These are phyloP conservation scores for Villa cingulata DNA, from an alignment of 2,888 invertebrate species.

Conservation along the genomic window DNA sequence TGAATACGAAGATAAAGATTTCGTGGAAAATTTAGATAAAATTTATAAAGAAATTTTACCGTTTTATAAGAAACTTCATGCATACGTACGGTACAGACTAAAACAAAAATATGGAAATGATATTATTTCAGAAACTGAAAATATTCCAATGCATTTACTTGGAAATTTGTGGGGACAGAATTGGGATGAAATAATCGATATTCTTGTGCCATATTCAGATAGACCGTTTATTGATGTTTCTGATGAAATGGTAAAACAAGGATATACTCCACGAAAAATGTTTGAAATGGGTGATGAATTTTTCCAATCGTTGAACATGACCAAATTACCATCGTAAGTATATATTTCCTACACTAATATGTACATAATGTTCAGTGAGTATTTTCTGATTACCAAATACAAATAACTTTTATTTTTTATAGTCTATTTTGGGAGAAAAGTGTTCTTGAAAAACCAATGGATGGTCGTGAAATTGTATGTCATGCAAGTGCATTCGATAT, in stretches of 20 bases:
- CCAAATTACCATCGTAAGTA: constrained; percentile 9
- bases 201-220: constrained; percentile 58
- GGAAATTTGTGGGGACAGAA: constrained; percentile 76
- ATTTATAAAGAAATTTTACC: constrained; percentile 62
- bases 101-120: constrained; percentile 55
- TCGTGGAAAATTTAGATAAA: constrained; percentile 50
- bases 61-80: constrained; percentile 68
- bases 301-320: constrained; percentile 4
- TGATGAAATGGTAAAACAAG: background rate
- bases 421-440: constrained; percentile 71
- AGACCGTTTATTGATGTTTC: constrained; percentile 46
- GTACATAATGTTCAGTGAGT: background rate
- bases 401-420: background rate
- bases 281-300: constrained; percentile 5
- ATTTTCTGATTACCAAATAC: background rate
- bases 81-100: constrained; percentile 60
- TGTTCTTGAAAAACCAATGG: constrained; percentile 62
- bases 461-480: constrained; percentile 58
- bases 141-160: constrained; percentile 64
- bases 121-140: constrained; percentile 48
- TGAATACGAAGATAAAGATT: constrained; percentile 54
- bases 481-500: constrained; percentile 87
- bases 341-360: background rate
- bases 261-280: constrained; percentile 2
- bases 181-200: constrained; percentile 42